Evolutionary conservation across 2,888 invertebrate species (phyloP).

Genomic region (Leptinotarsa haldemani): DNA sequence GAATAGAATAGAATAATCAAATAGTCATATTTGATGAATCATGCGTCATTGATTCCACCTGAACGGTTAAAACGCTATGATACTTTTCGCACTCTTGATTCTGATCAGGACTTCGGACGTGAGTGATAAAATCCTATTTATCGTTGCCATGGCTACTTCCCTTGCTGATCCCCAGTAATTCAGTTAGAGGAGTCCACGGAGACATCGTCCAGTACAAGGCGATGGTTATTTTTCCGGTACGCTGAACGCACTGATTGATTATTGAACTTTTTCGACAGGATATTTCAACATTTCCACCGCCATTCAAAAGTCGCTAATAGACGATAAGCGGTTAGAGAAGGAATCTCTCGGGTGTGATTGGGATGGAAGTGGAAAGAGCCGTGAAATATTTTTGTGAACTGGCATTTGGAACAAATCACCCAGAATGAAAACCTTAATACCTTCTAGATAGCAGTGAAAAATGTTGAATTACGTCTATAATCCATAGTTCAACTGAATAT

Average conservation of each 20-base stretch:
- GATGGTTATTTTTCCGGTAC: conserved; percentile 21
- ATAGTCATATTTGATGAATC: too few relatives aligned
- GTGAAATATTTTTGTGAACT: neutral
- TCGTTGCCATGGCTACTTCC: conserved; percentile 57
- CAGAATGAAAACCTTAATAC: too few relatives aligned
- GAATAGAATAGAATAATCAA: too few relatives aligned
- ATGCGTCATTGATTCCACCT: neutral
- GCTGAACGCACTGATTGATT: conserved; percentile 16
- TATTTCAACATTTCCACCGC: conserved; percentile 21
- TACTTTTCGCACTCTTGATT: neutral
- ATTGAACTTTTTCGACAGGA: conserved; percentile 21
- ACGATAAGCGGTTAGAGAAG: conserved; percentile 4
- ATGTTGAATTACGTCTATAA: too few relatives aligned
- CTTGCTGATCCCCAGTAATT: conserved; percentile 57
- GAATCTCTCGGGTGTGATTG: conserved; percentile 4
- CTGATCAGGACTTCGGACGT: conserved; percentile 35
- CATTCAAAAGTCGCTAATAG: conserved; percentile 4
- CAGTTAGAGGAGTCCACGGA: conserved; percentile 50
- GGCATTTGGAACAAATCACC: neutral
- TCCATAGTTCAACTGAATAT: too few relatives aligned
- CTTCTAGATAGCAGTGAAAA: too few relatives aligned
- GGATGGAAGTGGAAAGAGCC: neutral
- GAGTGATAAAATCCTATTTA: conserved; percentile 58
- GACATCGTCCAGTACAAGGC: conserved; percentile 15
- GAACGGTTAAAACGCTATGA: neutral